Evolutionary conservation across 2,888 invertebrate species (phyloP).

Genomic region (Calliphora vomitoria): DNA sequence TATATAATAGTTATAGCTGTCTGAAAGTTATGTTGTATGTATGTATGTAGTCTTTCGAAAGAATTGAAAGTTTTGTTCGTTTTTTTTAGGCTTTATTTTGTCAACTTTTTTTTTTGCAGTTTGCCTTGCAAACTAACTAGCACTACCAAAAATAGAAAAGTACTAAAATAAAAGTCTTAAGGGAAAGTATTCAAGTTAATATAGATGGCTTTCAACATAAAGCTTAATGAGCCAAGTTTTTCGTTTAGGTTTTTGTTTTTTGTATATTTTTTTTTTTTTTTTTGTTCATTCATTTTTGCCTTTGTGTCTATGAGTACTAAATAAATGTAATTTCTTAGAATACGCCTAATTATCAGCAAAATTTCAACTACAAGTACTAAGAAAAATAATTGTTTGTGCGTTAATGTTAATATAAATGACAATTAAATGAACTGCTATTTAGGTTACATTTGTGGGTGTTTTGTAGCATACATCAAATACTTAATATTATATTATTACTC

Average conservation of each 20-base stretch:
- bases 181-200: constrained; percentile 42
- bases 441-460: constrained; percentile 17
- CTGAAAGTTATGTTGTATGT: neutral
- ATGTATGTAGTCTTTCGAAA: neutral
- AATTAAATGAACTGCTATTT: constrained; percentile 51
- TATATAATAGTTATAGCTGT: constrained; percentile 10
- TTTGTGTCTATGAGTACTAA: constrained; percentile 30
- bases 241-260: constrained; percentile 23
- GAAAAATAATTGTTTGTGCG: neutral
- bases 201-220: constrained; percentile 61
- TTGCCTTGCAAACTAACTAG: neutral
- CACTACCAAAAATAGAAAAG: neutral
- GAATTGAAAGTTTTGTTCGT: constrained; percentile 12
- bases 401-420: constrained; percentile 50
- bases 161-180: constrained; percentile 26
- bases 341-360: constrained; percentile 56
- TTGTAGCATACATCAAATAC: constrained; percentile 1
- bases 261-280: neutral
- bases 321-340: constrained; percentile 33
- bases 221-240: constrained; percentile 66
- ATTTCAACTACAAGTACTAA: neutral
- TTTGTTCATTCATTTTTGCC: neutral
- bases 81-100: neutral
- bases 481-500: constrained; percentile 9
- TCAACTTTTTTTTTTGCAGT: constrained; percentile 6